Evolutionary conservation across 2,888 invertebrate genomes (phyloP).

Genomic region (Pristionchus entomophagus): DNA sequence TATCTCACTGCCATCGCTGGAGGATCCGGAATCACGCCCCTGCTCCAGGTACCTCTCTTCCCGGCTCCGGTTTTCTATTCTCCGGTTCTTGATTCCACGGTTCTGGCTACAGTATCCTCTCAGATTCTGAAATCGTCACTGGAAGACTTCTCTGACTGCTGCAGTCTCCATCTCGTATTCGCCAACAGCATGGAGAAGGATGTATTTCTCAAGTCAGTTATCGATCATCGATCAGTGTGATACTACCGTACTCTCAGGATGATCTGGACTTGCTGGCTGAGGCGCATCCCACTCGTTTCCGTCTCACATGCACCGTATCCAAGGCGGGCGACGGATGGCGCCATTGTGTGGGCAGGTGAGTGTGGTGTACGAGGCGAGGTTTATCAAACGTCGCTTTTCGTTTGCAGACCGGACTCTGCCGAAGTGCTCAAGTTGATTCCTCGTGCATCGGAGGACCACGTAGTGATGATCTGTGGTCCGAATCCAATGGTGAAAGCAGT

Average conservation of each 20-base stretch:
- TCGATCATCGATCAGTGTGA: neutral
- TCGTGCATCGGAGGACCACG: conserved; percentile 19
- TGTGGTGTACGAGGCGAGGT: neutral
- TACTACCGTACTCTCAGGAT: conserved; percentile 39
- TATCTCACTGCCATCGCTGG: conserved; percentile 93
- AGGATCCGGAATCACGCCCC: conserved; percentile 88
- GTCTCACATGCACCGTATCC: conserved; percentile 26
- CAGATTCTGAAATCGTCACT: conserved; percentile 83
- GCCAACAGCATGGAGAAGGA: conserved; percentile 95
- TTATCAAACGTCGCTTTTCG: neutral
- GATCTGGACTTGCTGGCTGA: conserved; percentile 34
- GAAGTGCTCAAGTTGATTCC: neutral
- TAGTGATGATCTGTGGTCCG: conserved; percentile 47
- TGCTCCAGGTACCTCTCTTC: conserved; percentile 86
- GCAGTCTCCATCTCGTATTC: conserved; percentile 87
- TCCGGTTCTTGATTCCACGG: neutral
- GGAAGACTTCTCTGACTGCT: conserved; percentile 84
- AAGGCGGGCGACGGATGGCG: conserved; percentile 1
- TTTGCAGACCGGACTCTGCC: conserved; percentile 6
- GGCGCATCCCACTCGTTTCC: conserved; percentile 16
- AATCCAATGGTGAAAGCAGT: conserved; percentile 47
- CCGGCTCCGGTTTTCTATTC: neutral
- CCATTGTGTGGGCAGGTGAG: conserved; percentile 25
- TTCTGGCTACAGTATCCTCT: neutral
- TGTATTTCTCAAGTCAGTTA: conserved; percentile 82